Evolutionary conservation across 2,113 vertebrate species (phyloP), one percentile per base, ranked within the genome.

Genomic region (Struthio camelus): DNA sequence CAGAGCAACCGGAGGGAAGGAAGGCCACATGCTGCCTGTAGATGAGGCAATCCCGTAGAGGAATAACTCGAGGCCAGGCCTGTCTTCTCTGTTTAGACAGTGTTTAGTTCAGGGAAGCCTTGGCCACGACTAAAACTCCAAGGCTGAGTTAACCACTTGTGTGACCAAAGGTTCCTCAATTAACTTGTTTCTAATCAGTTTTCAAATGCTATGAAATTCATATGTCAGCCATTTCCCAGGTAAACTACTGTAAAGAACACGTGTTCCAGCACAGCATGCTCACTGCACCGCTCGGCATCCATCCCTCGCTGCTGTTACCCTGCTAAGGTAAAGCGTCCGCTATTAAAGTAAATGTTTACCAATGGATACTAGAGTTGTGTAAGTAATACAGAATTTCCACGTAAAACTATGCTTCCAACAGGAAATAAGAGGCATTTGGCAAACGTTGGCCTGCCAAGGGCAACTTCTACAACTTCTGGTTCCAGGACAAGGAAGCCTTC

Each of bases 401-500:
- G 32, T 72, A 94, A 86, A 94, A 94, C 32, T 14, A 87, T 48
- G 34, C 36, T 89, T 93, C 70, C 80, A 91, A 88, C 72, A 96
- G 93, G 96, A 96, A 96, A 94, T 72, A 86, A 85, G 83, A 92
- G 54, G 23, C 82, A 81, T 91, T 88, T 92, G 76, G 82, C 76
- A 93, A 88, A 72, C 64, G 50, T 73, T 13, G 67, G 34, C 40
- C 44, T 27, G 91, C 91, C 90, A 90, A 69, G 46, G 91, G 81
- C 91, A 94, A 92, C 64, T 77, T 69, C 36, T 91, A 42, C 87
- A 89, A 48, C 91, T 95, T 94, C 95, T 94, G 82, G 78, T 95
- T 94, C 87, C 96, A 89, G 91, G 94, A 95, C 85, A 95, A 91
- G 79, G 87, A 93, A 95, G 91, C 87, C 91, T 72, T 95, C 79